Percentiles rank a stretch among this genome's conserved stretches.
phyloP scores from a whole-genome alignment of 2,797 vertebrate genomes.

The Xenopus petersii region DNA sequence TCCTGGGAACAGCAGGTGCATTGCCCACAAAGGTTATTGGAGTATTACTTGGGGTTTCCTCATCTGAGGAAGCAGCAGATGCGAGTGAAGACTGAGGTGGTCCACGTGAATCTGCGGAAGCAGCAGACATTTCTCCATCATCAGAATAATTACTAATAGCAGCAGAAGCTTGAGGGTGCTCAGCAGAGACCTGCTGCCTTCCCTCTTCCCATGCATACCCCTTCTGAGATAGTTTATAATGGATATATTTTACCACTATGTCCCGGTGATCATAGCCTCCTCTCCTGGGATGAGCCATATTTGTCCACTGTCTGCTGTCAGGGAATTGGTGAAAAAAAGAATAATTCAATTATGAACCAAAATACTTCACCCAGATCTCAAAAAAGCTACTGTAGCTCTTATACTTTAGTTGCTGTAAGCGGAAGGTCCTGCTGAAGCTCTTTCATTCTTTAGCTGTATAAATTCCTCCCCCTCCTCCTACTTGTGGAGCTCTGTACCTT shows the following conservation, averaged over 20 bases:
- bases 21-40: constrained; percentile 15
- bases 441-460: constrained; percentile 67
- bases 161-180: constrained; percentile 52
- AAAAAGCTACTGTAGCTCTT: constrained; percentile 56
- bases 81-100: constrained; percentile 54
- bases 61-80: constrained; percentile 51
- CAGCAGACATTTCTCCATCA: constrained; percentile 24
- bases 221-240: constrained; percentile 89
- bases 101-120: constrained; percentile 22
- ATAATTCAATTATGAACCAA: background rate
- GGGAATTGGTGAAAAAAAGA: constrained; percentile 12
- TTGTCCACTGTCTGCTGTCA: constrained; percentile 55
- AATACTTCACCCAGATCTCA: constrained; percentile 50
- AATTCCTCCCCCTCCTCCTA: constrained; percentile 55
- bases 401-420: constrained; percentile 67
- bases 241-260: constrained; percentile 92
- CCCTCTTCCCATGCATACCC: constrained; percentile 83
- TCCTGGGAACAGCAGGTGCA: constrained; percentile 35
- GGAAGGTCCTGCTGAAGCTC: constrained; percentile 51
- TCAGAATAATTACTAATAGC: constrained; percentile 45
- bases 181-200: constrained; percentile 49
- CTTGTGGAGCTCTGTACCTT: constrained; percentile 28
- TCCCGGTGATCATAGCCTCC: constrained; percentile 79
- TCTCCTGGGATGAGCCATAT: constrained; percentile 73
- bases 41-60: constrained; percentile 27